Evolutionary conservation across 2,113 vertebrate species (phyloP).

Genomic region (Antechinus stuartii): DNA sequence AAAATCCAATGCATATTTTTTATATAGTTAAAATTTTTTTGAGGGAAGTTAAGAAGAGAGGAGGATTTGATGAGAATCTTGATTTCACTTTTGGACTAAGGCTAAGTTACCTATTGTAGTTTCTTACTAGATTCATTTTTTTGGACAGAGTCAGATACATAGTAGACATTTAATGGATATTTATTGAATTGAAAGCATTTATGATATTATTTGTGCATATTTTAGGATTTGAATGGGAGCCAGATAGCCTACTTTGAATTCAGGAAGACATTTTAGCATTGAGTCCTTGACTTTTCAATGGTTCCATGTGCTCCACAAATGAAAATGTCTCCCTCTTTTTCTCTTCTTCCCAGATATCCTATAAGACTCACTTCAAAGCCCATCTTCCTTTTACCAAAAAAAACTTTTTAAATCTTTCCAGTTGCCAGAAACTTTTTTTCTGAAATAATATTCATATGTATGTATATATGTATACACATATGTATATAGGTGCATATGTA

Average conservation of each 20-base stretch:
- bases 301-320: background rate
- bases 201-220: background rate
- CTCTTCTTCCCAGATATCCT: background rate
- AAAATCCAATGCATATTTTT: too few species aligned
- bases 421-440: background rate
- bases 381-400: background rate
- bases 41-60: background rate
- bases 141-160: background rate
- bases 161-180: background rate
- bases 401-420: background rate
- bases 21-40: too few species aligned
- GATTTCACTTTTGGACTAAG: background rate
- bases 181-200: background rate
- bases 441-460: background rate
- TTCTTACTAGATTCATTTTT: background rate
- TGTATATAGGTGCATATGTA: too few species aligned
- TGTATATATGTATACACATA: background rate
- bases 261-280: background rate
- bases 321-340: background rate
- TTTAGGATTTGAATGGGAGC: background rate
- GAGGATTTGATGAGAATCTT: background rate
- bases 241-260: background rate
- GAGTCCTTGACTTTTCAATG: background rate
- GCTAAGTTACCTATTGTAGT: background rate
- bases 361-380: background rate